Conservation (phyloP, 2,113 vertebrate genomes). For the Clupea harengus region DNA sequence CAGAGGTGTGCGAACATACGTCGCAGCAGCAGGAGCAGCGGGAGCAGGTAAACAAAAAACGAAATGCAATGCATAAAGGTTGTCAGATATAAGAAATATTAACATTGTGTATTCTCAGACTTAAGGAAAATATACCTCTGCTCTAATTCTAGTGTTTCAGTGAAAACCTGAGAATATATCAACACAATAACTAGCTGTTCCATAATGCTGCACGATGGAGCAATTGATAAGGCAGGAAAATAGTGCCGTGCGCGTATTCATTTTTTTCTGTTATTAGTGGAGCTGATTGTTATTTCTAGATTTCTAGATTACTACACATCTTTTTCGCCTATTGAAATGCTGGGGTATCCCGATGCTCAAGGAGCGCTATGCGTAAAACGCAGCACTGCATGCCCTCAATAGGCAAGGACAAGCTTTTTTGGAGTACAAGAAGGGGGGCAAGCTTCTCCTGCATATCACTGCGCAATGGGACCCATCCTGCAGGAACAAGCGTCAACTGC, state of each 20-base stretch:
- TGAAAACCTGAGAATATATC: not conserved
- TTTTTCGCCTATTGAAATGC: not conserved
- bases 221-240: not conserved
- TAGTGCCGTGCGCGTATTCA: not conserved
- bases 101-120: not conserved
- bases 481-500: constrained; percentile 71
- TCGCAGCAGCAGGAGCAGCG: constrained; percentile 32
- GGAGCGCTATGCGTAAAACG: constrained; percentile 12
- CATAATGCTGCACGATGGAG: not conserved
- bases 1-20: constrained; percentile 2
- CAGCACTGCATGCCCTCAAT: constrained; percentile 17
- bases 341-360: not conserved
- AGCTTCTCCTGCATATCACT: constrained; percentile 12
- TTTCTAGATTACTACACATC: not conserved
- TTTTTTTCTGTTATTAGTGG: not conserved
- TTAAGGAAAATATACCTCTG: not conserved
- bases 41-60: constrained; percentile 72
- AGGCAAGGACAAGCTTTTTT: constrained; percentile 16
- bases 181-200: not conserved
- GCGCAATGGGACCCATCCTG: constrained; percentile 75
- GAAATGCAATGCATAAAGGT: not conserved
- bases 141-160: not conserved
- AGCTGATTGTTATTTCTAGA: constrained; percentile 4
- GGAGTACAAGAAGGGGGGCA: constrained; percentile 6
- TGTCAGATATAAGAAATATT: not conserved